Evolutionary conservation across 30 jellyfish, hydroid and myxozoan genomes (phyloP).

Genomic region (Nemopilema nomurai): DNA sequence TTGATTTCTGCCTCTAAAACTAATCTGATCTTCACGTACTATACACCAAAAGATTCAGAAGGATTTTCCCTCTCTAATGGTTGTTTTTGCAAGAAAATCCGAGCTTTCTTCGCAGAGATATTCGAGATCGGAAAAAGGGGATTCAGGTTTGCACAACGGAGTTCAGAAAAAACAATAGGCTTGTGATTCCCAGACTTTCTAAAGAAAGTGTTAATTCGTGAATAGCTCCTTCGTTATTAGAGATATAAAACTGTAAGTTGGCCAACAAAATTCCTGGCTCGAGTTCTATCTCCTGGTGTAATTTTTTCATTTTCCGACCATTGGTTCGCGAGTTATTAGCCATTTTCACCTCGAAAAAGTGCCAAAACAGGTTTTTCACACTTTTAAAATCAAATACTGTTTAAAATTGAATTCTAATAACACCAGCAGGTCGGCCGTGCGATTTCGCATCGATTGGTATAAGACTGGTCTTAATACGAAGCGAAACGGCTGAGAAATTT

Average conservation of each 20-base stretch:
- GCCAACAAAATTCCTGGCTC: not conserved
- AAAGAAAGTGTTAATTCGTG: constrained; percentile 11
- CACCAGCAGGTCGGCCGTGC: not conserved
- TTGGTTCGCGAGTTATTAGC: not conserved
- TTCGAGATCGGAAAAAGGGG: not conserved
- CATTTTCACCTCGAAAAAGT: not conserved
- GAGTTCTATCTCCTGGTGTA: not conserved
- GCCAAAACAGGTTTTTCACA: not conserved
- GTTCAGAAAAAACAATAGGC: constrained; percentile 20
- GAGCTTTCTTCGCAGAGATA: constrained; percentile 10
- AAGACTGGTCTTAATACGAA: not conserved
- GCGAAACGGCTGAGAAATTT: not conserved
- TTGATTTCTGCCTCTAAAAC: not conserved
- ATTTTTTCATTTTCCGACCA: not conserved
- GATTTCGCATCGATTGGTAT: not conserved
- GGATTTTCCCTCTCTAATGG: constrained; percentile 1
- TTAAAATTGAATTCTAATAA: too few relatives aligned
- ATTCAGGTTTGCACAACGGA: constrained; percentile 21
- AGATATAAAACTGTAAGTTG: not conserved
- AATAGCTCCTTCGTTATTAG: not conserved
- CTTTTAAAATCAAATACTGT: not conserved
- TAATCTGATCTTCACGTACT: not conserved
- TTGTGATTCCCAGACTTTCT: not conserved
- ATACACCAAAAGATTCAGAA: constrained; percentile 9
- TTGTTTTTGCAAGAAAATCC: not conserved